Percentiles rank a stretch among this genome's conserved stretches.
Conservation (phyloP, 2,797 vertebrate species). For the Channa striata region DNA sequence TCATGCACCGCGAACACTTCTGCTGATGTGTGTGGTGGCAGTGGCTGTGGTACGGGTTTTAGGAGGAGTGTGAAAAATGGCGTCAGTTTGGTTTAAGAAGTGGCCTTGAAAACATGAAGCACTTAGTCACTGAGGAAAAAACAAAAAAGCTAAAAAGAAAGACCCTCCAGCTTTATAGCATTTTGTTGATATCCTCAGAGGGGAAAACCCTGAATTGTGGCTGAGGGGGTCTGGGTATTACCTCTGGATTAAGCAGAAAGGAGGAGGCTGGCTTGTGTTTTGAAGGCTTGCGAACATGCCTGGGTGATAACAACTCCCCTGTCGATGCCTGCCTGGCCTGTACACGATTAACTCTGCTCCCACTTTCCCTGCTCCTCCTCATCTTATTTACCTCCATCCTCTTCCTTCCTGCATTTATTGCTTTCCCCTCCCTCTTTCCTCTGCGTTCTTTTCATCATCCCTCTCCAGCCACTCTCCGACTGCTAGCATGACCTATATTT, state of each 20-base stretch:
- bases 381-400: constrained; percentile 71
- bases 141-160: constrained; percentile 49
- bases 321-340: constrained; percentile 51
- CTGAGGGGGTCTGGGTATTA: constrained; percentile 58
- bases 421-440: constrained; percentile 32
- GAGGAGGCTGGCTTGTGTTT: constrained; percentile 67
- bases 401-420: constrained; percentile 58
- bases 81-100: constrained; percentile 46
- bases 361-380: constrained; percentile 59
- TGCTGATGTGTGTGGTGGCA: constrained; percentile 30
- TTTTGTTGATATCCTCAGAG: constrained; percentile 64
- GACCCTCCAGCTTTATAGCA: constrained; percentile 52
- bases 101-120: constrained; percentile 69
- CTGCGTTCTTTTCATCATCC: constrained; percentile 39
- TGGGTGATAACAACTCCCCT: constrained; percentile 75
- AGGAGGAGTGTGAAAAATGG: constrained; percentile 30
- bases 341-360: constrained; percentile 62
- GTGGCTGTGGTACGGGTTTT: constrained; percentile 44
- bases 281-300: constrained; percentile 75
- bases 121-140: constrained; percentile 42
- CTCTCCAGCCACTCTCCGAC: constrained; percentile 46
- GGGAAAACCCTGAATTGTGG: constrained; percentile 47
- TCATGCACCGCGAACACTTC: constrained; percentile 27
- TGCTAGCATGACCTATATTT: constrained; percentile 76
- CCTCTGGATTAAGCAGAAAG: constrained; percentile 74